phyloP scores from a whole-genome alignment of 2,113 vertebrate genomes.

The Ceyx margarethae region DNA sequence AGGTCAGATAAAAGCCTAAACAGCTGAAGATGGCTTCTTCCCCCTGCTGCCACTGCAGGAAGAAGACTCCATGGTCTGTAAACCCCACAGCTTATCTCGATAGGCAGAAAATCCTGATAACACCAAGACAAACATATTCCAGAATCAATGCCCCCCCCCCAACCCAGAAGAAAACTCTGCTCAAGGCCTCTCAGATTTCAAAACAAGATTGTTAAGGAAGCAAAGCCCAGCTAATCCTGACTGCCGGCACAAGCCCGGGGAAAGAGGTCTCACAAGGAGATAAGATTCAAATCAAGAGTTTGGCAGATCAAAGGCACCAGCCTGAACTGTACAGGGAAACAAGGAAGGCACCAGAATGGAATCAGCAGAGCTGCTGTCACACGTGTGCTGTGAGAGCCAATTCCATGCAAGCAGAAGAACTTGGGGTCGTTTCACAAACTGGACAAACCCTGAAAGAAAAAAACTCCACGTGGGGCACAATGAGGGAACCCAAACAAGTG shows the following conservation, averaged over 20 bases:
- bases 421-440: not conserved
- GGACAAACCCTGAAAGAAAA: not conserved
- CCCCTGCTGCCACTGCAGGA: not conserved
- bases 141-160: not conserved
- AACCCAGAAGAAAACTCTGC: not conserved
- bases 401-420: not conserved
- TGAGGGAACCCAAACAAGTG: not conserved
- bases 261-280: not conserved
- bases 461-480: not conserved
- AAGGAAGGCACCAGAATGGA: not conserved
- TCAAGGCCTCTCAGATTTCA: constrained; percentile 14
- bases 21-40: not conserved
- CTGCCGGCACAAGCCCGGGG: not conserved
- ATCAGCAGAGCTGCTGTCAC: not conserved
- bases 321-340: not conserved
- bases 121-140: not conserved
- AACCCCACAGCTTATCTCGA: not conserved
- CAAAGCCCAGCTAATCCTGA: constrained; percentile 30
- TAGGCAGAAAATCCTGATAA: constrained; percentile 12
- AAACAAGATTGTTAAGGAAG: not conserved
- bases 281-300: not conserved
- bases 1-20: not conserved
- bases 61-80: not conserved
- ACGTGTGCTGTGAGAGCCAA: accelerated
- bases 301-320: not conserved